Conservation (phyloP, 2,113 vertebrate genomes). For the Oncorhynchus nerka region DNA sequence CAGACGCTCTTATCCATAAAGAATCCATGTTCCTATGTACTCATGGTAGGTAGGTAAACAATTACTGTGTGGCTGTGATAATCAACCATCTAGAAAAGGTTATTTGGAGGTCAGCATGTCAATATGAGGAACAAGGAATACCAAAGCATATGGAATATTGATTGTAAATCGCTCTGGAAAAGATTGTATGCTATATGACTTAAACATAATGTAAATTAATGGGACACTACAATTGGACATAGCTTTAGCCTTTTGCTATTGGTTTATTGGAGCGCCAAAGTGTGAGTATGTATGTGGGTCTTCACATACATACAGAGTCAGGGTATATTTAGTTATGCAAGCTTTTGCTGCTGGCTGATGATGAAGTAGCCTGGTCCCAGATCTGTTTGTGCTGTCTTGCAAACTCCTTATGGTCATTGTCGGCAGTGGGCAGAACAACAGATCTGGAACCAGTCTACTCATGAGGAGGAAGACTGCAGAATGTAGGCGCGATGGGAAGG, state of each 20-base stretch:
- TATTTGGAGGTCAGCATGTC: background rate
- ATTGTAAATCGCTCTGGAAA: background rate
- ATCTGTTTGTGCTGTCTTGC: too few species aligned
- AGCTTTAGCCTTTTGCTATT: background rate
- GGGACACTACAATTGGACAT: background rate
- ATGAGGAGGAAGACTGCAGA: background rate
- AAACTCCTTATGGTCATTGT: too few species aligned
- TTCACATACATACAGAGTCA: background rate
- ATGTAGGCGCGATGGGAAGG: background rate
- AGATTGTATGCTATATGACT: background rate
- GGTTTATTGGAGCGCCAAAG: slow-evolving; percentile 53
- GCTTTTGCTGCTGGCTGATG: background rate
- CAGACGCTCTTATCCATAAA: too few species aligned
- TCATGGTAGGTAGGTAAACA: background rate
- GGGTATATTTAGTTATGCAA: background rate
- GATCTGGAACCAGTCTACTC: too few species aligned
- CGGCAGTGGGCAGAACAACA: too few species aligned
- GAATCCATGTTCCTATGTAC: background rate
- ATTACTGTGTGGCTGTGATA: background rate
- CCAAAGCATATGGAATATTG: background rate
- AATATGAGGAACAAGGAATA: background rate
- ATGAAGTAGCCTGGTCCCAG: background rate
- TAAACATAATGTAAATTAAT: too few species aligned
- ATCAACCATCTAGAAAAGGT: background rate
- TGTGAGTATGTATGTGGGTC: background rate